These are phyloP conservation scores for Enteromius unitaeniatus DNA, from an alignment of 2,797 vertebrate species.

Conservation along the genomic window DNA sequence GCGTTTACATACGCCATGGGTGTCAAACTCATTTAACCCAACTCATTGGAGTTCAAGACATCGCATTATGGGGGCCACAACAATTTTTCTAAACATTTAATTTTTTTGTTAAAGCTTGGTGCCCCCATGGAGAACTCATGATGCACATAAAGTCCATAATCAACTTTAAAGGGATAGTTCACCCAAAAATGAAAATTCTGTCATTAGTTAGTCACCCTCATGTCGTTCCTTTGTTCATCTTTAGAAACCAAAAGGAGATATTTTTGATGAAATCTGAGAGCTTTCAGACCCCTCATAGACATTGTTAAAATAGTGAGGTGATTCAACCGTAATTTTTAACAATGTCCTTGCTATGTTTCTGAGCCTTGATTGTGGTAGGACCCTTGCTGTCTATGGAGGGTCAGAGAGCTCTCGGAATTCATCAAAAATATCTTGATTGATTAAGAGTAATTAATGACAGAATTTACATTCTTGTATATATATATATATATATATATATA, in stretches of 20 bases:
- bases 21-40: background rate
- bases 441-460: no score
- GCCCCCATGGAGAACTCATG: background rate
- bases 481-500: no score
- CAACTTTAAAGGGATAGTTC: background rate
- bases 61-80: background rate
- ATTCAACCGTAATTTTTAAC: no score
- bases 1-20: background rate
- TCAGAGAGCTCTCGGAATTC: no score
- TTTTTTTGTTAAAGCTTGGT: background rate
- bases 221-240: background rate
- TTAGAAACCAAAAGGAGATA: background rate
- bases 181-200: background rate
- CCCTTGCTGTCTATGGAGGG: no score
- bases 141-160: background rate
- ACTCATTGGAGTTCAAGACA: background rate
- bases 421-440: no score
- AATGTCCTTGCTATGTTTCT: no score
- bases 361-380: no score
- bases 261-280: background rate
- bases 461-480: no score
- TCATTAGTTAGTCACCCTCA: background rate
- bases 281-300: background rate
- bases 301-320: no score
- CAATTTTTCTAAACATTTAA: background rate